Evolutionary conservation across 2,113 vertebrate species (phyloP), one percentile per base, ranked within the genome.

Genomic region (Perca fluviatilis): DNA sequence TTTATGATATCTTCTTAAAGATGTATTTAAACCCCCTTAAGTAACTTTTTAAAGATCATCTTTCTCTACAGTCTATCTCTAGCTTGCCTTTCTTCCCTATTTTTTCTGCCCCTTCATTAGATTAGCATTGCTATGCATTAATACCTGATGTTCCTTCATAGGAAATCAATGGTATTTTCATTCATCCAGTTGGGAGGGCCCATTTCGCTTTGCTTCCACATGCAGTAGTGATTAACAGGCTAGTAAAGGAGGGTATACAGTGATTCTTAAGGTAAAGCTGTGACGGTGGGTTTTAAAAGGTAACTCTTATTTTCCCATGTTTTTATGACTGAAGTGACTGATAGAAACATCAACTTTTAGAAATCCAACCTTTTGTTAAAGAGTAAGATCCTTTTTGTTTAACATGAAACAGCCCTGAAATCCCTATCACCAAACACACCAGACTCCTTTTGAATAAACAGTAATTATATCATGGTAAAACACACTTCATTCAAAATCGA

Each of bases 131-230:
- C 87, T 90, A 89, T 94, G 89, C 90, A 93, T 93, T 93, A 92
- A 94, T 87, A 90, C 85, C 82, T 86, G 89, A 93, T 14, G 53
- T 77, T 83, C 84, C 88, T 82, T 80, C 80, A 92, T 86, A 83
- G 89, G 91, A 93, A 94, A 95, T 95, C 94, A 88, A 93, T 95
- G 86, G 40, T 68, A 71, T 89, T 93, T 93, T 89, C 83, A 80
- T 88, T 92, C 83, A 89, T 83, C 86, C 82, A 84, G 86, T 77
- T 74, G 60, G 81, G 74, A 74, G 77, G 76, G 53, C 66, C 78
- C 60, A 30, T 57, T 27, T 66, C 6, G 9, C 74, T 88, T 74
- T 85, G 65, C 74, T 68, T 79, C 82, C 56, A 74, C 25, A 30
- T 70, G 74, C 80, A 71, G 81, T 40, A n/a, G 63, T 89, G 79